Evolutionary conservation across 92 coral and sea anemone species (phyloP).

Genomic region (Palythoa heliodiscus): DNA sequence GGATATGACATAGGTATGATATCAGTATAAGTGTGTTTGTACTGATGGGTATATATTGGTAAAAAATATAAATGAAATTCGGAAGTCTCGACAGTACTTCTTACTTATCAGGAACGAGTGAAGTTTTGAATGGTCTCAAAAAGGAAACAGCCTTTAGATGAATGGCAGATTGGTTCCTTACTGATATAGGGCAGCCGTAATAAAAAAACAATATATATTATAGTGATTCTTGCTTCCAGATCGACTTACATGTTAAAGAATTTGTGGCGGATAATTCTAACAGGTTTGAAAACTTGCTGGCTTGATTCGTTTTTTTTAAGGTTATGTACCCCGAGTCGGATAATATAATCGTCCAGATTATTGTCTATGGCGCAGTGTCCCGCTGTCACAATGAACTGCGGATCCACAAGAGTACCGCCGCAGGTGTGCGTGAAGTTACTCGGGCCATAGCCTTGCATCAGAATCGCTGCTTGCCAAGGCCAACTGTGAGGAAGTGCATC

Average conservation of each 20-base stretch:
- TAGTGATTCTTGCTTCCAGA: too few relatives aligned
- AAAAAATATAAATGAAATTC: too few relatives aligned
- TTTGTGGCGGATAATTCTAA: constrained; percentile 7
- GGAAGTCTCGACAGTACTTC: too few relatives aligned
- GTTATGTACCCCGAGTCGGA: constrained; percentile 32
- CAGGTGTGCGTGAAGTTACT: not conserved
- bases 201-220: too few relatives aligned
- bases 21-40: too few relatives aligned
- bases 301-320: constrained; percentile 6
- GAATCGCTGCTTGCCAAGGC: constrained; percentile 26
- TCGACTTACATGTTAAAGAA: constrained; percentile 3
- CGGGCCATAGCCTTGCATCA: not conserved
- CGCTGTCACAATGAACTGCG: constrained; percentile 35
- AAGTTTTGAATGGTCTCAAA: too few relatives aligned
- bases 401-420: constrained; percentile 34
- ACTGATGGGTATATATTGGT: too few relatives aligned
- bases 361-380: constrained; percentile 2
- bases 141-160: too few relatives aligned
- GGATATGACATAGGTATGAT: too few relatives aligned
- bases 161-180: too few relatives aligned
- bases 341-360: not conserved
- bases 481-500: constrained; percentile 27
- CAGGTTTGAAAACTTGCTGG: constrained; percentile 18
- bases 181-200: too few relatives aligned
- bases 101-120: too few relatives aligned